Evolutionary conservation across 1,140 invertebrate species (phyloP), one percentile per base, ranked within the genome.

Genomic region (Macrosteles quadrilineatus): DNA sequence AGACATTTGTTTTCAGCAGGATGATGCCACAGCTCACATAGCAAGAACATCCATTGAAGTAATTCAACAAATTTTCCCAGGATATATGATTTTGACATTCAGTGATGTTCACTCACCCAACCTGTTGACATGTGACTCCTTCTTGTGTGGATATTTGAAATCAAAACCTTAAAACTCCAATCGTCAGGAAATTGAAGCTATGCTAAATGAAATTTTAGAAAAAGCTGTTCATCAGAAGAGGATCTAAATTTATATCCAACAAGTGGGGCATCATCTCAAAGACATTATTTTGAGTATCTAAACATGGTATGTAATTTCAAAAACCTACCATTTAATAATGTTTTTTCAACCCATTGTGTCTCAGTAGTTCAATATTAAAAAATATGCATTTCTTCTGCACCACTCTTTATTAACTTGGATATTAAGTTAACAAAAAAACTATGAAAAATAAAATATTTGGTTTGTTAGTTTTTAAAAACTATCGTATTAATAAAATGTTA

Each of bases 171-270:
- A 32, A 69, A 69, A 63, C 66, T 17, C 67, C 53, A 68, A 66
- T 69, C 55, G 68, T 69, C 68, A 70, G 63, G 59, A 70, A 65
- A 70, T 70, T 70, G 68, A 70, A 70, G 68, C 68, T 45, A 32
- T 66, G 32, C 53, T 59, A 45, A 70, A 70, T 70, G 62, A 69
- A 65, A 70, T 40, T 59, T 70, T 70, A 3, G 68, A 66, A 14
- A 66, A 21, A 70, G 68, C 50, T 23, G 40, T 67, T 14, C 32
- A 25, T 67, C 31, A 67, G 40, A 43, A 67, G 64, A 67, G 64
- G 40, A 27, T 67, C 40, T 17, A 43, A 23, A 65, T 65, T 67
- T 67, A 40, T 47, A 43, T 67, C 43, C 40, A 43, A 25, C 64
- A 67, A 45, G 64, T 45, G 47, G 64, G 64, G 47, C 43, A 23